Evolutionary conservation across 2,113 vertebrate species (phyloP).

Genomic region (Sula dactylatra): DNA sequence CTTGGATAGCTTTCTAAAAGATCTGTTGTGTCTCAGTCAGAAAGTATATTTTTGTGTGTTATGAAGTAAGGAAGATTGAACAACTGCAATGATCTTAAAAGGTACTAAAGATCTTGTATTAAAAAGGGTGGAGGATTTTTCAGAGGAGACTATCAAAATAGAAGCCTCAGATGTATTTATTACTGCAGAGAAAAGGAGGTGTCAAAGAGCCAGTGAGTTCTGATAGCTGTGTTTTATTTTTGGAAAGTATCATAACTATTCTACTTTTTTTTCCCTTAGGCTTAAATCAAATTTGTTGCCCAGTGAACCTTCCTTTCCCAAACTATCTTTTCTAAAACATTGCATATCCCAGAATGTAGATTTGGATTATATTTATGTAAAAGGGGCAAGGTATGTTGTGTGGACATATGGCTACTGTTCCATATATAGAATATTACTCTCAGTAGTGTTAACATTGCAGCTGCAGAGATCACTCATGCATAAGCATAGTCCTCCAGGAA

Average conservation of each 20-base stretch:
- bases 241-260: neutral
- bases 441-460: constrained; percentile 29
- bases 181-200: neutral
- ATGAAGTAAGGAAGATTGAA: neutral
- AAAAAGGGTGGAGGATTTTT: neutral
- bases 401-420: constrained; percentile 13
- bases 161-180: neutral
- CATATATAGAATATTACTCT: constrained; percentile 32
- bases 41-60: neutral
- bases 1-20: neutral
- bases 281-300: neutral
- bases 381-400: neutral
- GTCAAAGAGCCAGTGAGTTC: neutral
- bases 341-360: neutral
- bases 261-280: neutral
- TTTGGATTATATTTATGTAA: neutral
- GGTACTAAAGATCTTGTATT: neutral
- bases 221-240: constrained; percentile 22
- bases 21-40: neutral
- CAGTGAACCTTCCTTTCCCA: neutral
- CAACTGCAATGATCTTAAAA: neutral
- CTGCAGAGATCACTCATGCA: constrained; percentile 40
- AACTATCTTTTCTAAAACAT: neutral
- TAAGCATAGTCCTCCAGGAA: constrained; percentile 33
- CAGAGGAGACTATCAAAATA: neutral